phyloP scores from a whole-genome alignment of 2,888 invertebrate genomes.

The Poecilobothrus nobilitatus region DNA sequence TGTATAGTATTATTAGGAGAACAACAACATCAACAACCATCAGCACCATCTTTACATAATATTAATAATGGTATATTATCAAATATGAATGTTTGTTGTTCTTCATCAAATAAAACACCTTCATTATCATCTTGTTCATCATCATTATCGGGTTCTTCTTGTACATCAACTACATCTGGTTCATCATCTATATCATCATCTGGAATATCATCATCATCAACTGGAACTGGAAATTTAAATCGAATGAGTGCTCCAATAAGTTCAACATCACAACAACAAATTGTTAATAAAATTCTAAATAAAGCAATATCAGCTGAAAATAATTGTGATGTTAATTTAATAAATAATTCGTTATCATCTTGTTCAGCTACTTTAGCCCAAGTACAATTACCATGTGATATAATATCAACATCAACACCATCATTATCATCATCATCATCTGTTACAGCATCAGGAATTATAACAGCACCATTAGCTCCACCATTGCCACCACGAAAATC shows the following conservation, averaged over 20 bases:
- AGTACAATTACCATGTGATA: conserved; percentile 5
- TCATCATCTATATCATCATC: conserved; percentile 20
- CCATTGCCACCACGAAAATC: conserved; percentile 54
- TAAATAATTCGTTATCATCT: conserved; percentile 31
- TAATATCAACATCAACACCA: background rate
- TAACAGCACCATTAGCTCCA: conserved; percentile 37
- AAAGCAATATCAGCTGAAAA: conserved; percentile 30
- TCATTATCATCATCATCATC: background rate
- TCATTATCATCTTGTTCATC: background rate
- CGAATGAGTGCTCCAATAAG: conserved; percentile 41
- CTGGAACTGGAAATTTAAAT: conserved; percentile 27
- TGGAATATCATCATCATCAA: conserved; percentile 19
- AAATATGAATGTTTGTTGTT: background rate
- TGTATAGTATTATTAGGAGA: background rate
- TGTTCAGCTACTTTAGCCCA: conserved; percentile 27
- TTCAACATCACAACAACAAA: conserved; percentile 20
- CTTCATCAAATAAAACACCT: background rate
- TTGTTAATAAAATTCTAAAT: conserved; percentile 22
- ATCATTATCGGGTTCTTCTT: conserved; percentile 15
- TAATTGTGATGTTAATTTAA: conserved; percentile 24
- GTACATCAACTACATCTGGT: conserved; percentile 19
- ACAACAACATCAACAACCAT: conserved; percentile 31
- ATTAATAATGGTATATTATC: conserved; percentile 11
- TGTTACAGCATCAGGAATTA: background rate
- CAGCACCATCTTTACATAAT: conserved; percentile 34